Base-by-base conservation (phyloP, 1,140 invertebrate genomes). In the Drosophila punjabiensis region DNA sequence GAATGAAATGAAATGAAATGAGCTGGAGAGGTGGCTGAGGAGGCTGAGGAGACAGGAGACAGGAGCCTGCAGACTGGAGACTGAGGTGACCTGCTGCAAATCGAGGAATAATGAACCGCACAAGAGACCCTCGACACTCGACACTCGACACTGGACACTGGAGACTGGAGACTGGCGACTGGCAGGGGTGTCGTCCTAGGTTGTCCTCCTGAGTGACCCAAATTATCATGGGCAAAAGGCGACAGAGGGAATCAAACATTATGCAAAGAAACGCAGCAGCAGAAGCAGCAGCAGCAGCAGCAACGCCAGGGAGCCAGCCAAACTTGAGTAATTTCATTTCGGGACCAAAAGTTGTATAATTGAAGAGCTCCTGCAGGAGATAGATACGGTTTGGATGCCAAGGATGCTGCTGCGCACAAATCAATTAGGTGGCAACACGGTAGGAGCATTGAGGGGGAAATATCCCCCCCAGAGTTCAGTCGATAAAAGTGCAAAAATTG, bases 261-360 rank as follows among this genome's bases (percentile, higher is more conserved):
- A 63, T 39, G 39, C 48, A 47, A 62, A 62, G 50, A 66, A 55
- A 60, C 35, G 35, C 35, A 56, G 53, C 32, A 14, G 30, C 13
- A 24, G 52, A 0, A 52, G 28, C 16, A 50, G 28, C 1, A 50
- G 47, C 30, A 14, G 16, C 5, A 35, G 32, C n/a, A 45, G 32
- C 33, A 43, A 32, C 11, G 30, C 33, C 43, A 39, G 69, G 8
- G 68, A 37, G 33, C 18, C 52, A 39, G 56, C 41, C 48, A 52
- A 52, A 74, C 32, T 55, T 61, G 59, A 69, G 64, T 83, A 88
- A 87, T 83, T 83, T 69, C 39, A 75, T 87, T 86, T 77, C 18
- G 65, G 52, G 32, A 32, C 69, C 65, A 64, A 76, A 79, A 79
- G 60, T 82, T 82, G 55, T 61, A 82, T 82, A 82, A 73, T 82